A percentile compares a stretch with the other conserved stretches of the same genome.
phyloP scores from a whole-genome alignment of 2,888 invertebrate genomes.

The Allacma fusca region DNA sequence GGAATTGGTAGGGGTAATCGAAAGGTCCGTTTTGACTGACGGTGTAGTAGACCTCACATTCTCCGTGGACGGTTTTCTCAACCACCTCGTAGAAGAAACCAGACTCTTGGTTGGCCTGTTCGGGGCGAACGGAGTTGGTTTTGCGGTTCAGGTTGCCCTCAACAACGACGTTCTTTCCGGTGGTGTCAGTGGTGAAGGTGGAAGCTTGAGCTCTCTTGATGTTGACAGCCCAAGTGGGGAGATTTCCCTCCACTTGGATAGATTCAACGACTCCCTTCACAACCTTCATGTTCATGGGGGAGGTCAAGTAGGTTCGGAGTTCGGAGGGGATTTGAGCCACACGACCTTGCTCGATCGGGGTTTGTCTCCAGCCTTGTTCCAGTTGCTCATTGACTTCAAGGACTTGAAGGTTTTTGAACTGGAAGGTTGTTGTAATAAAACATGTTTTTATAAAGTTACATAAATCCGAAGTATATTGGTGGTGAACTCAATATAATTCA shows the following conservation, averaged over 20 bases:
- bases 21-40: slow-evolving; percentile 55
- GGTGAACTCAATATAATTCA: too few species aligned
- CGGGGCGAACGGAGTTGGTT: slow-evolving; percentile 48
- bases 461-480: too few species aligned
- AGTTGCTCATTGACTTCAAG: slow-evolving; percentile 39
- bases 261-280: slow-evolving; percentile 59
- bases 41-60: slow-evolving; percentile 63
- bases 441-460: too few species aligned
- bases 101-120: slow-evolving; percentile 53
- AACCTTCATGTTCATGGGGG: slow-evolving; percentile 56
- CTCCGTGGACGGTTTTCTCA: slow-evolving; percentile 63
- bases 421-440: too few species aligned
- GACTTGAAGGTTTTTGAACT: slow-evolving; percentile 4
- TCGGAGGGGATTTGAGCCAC: slow-evolving; percentile 45
- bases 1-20: slow-evolving; percentile 52
- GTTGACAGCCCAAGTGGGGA: slow-evolving; percentile 65
- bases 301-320: slow-evolving; percentile 55
- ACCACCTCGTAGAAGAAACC: slow-evolving; percentile 59
- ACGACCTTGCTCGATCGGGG: slow-evolving; percentile 46
- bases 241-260: slow-evolving; percentile 61
- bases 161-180: slow-evolving; percentile 50
- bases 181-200: slow-evolving; percentile 54
- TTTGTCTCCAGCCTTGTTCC: slow-evolving; percentile 50
- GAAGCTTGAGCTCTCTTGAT: slow-evolving; percentile 64
- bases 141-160: slow-evolving; percentile 51